These are phyloP conservation scores for Cristatella mucedo DNA, from an alignment of 2,888 invertebrate species.

Conservation along the genomic window DNA sequence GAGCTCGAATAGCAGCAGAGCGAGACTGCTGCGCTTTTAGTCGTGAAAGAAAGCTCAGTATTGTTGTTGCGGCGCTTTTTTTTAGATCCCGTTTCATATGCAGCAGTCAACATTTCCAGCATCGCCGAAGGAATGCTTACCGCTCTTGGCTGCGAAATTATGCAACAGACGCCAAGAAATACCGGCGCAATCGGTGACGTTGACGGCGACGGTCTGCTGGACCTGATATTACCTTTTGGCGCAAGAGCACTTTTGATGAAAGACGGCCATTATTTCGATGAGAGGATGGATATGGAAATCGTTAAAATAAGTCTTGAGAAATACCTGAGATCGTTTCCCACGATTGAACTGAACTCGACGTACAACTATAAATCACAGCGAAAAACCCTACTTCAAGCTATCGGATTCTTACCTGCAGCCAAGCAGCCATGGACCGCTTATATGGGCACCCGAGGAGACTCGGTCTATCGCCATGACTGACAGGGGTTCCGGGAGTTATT, in stretches of 20 bases:
- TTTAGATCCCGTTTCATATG: too few relatives aligned
- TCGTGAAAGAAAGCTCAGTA: too few relatives aligned
- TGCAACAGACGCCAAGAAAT: constrained; percentile 5
- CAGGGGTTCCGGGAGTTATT: too few relatives aligned
- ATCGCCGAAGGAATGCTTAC: too few relatives aligned
- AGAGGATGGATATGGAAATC: constrained; percentile 6
- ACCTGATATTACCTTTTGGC: constrained; percentile 18
- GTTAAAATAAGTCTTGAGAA: constrained; percentile 12
- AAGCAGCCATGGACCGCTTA: constrained; percentile 16
- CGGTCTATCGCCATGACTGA: too few relatives aligned
- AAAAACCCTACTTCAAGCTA: background rate
- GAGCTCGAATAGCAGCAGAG: too few relatives aligned
- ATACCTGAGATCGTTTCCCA: constrained; percentile 5
- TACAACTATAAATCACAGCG: background rate
- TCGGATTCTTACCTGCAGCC: constrained; percentile 10
- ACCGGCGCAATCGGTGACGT: constrained; percentile 28
- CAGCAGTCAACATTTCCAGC: too few relatives aligned
- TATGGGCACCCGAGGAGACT: constrained; percentile 13
- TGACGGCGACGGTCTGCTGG: constrained; percentile 24
- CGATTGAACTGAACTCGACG: background rate
- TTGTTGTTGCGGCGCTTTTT: too few relatives aligned
- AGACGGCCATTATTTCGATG: constrained; percentile 10
- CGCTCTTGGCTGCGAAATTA: background rate
- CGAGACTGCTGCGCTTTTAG: too few relatives aligned
- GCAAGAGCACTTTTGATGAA: constrained; percentile 10